phyloP scores from a whole-genome alignment of 2,888 invertebrate species.

The Cryptocephalus moraei region DNA sequence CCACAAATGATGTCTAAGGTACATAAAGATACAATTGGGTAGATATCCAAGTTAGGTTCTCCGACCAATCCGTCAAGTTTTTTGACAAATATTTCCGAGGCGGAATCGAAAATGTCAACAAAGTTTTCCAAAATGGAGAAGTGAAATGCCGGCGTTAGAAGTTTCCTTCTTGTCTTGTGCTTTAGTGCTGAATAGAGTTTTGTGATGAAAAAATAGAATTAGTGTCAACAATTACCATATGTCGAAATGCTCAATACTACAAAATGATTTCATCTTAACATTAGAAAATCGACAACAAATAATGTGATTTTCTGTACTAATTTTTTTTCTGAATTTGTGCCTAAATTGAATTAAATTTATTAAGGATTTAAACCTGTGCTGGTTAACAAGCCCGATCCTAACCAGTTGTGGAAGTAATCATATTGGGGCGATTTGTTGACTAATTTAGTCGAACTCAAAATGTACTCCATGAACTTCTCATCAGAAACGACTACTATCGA shows the following conservation, averaged over 20 bases:
- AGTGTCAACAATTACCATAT: too few relatives aligned
- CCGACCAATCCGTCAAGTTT: conserved; percentile 39
- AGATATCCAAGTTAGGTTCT: conserved; percentile 46
- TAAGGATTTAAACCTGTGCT: conserved; percentile 1
- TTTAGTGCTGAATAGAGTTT: conserved; percentile 31
- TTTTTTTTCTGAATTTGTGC: too few relatives aligned
- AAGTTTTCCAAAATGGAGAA: conserved; percentile 67
- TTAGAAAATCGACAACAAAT: too few relatives aligned
- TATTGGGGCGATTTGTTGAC: conserved; percentile 9
- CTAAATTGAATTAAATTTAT: too few relatives aligned
- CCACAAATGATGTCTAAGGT: conserved; percentile 54
- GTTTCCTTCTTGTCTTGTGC: conserved; percentile 60
- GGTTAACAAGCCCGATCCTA: conserved; percentile 12
- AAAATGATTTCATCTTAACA: too few relatives aligned
- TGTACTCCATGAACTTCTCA: conserved; percentile 10
- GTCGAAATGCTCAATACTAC: too few relatives aligned
- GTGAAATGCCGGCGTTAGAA: conserved; percentile 70
- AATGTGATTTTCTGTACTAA: too few relatives aligned
- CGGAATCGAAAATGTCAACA: conserved; percentile 56
- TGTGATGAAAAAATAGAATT: too few relatives aligned
- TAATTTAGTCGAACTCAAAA: conserved; percentile 9
- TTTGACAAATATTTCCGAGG: conserved; percentile 46
- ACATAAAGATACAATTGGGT: conserved; percentile 49
- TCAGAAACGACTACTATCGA: conserved; percentile 6
- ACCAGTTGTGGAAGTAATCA: conserved; percentile 8